phyloP scores from a whole-genome alignment of 30 jellyfish, hydroid and myxozoan genomes.

The Haliclystus octoradiatus region DNA sequence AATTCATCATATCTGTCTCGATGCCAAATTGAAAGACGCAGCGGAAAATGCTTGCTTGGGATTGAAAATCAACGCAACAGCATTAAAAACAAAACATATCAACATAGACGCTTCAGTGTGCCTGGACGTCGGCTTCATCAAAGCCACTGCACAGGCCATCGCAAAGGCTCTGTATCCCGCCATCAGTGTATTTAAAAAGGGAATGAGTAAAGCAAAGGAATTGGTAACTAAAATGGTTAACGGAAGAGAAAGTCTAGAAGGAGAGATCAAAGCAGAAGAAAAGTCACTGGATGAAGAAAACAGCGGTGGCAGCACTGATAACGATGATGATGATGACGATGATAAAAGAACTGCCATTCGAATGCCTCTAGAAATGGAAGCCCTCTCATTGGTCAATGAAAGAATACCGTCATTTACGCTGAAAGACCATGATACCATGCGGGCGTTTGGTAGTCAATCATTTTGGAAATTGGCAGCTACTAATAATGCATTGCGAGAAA shows the following conservation, averaged over 20 bases:
- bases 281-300: too few species aligned
- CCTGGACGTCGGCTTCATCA: not conserved
- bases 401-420: conserved; percentile 35
- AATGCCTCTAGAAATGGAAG: not conserved
- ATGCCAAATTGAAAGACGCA: not conserved
- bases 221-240: not conserved
- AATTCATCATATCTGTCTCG: not conserved
- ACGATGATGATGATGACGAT: not conserved
- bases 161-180: not conserved
- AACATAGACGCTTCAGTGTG: not conserved
- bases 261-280: not conserved
- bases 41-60: not conserved
- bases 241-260: not conserved
- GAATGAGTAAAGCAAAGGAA: not conserved
- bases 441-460: conserved; percentile 53
- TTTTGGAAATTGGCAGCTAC: too few species aligned
- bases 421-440: conserved; percentile 55
- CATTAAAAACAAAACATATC: not conserved
- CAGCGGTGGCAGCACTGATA: too few species aligned
- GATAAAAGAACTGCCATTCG: not conserved
- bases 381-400: not conserved
- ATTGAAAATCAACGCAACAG: not conserved
- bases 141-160: not conserved
- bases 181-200: not conserved
- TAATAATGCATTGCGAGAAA: too few species aligned